A percentile compares a stretch with the other conserved stretches of the same genome.
Evolutionary conservation across 2,113 vertebrate genomes (phyloP).

Genomic region (Corvus cornix): DNA sequence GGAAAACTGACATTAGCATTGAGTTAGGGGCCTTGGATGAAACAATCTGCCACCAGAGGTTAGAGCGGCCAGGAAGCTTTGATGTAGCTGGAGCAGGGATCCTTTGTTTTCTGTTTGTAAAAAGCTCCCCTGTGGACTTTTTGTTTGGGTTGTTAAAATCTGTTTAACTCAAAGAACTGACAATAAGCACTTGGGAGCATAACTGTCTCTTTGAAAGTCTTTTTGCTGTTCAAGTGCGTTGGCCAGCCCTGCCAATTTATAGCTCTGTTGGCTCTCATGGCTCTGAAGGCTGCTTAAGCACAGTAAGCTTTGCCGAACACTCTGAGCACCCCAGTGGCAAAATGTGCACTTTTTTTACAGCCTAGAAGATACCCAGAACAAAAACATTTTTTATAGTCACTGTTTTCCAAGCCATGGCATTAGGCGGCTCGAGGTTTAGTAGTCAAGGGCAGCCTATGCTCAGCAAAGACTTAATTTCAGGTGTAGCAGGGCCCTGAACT

Average conservation of each 20-base stretch:
- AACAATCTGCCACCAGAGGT: slow-evolving; percentile 37
- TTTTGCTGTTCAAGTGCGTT: slow-evolving; percentile 20
- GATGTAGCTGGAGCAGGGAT: slow-evolving; percentile 45
- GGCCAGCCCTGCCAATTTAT: slow-evolving; percentile 40
- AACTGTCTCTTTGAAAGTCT: slow-evolving; percentile 49
- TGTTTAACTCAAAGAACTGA: slow-evolving; percentile 58
- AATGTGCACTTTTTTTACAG: not conserved
- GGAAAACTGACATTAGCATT: not conserved
- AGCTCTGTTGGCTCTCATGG: not conserved
- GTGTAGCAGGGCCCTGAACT: not conserved
- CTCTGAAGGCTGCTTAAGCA: slow-evolving; percentile 47
- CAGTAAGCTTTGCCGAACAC: slow-evolving; percentile 13
- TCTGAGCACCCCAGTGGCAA: not conserved
- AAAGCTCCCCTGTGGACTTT: slow-evolving; percentile 48
- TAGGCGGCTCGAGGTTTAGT: not conserved
- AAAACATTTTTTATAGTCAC: not conserved
- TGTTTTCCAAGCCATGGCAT: not conserved
- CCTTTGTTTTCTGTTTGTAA: slow-evolving; percentile 54
- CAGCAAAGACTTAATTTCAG: not conserved
- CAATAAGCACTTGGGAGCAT: slow-evolving; percentile 52
- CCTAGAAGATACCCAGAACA: not conserved
- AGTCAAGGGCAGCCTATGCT: not conserved
- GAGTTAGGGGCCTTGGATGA: slow-evolving; percentile 7
- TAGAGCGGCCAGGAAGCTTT: not conserved
- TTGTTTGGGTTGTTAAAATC: slow-evolving; percentile 63